A percentile compares a stretch with the other conserved stretches of the same genome.
Evolutionary conservation across 1,140 invertebrate species (phyloP).

Genomic region (Potamilus streckersoni): DNA sequence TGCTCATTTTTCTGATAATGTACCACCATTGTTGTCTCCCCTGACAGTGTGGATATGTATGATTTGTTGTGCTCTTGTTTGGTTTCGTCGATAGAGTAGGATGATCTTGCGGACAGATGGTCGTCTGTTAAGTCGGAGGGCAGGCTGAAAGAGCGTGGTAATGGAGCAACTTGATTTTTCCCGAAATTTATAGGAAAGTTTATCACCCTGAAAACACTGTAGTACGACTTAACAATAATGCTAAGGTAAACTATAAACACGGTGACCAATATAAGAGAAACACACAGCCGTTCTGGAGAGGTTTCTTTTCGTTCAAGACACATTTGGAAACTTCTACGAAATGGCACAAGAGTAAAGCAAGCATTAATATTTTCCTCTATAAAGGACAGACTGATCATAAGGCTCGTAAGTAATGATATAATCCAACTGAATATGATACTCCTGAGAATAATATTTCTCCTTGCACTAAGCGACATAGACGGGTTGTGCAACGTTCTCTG

Average conservation of each 20-base stretch:
- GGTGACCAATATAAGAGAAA: constrained; percentile 31
- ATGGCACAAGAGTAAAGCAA: constrained; percentile 32
- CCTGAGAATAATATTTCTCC: constrained; percentile 39
- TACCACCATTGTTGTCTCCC: constrained; percentile 29
- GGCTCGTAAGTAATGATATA: constrained; percentile 34
- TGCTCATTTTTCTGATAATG: constrained; percentile 44
- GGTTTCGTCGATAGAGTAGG: background rate
- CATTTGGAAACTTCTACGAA: constrained; percentile 29
- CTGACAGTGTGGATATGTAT: background rate
- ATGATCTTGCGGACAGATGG: background rate
- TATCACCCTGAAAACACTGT: constrained; percentile 23
- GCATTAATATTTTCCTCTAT: constrained; percentile 22
- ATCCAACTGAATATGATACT: constrained; percentile 42
- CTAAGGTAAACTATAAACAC: constrained; percentile 21
- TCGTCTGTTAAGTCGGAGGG: constrained; percentile 5
- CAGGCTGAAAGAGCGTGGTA: constrained; percentile 15
- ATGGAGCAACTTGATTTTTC: constrained; percentile 19
- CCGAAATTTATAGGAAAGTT: constrained; percentile 16
- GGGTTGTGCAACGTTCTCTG: constrained; percentile 39
- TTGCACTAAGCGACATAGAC: constrained; percentile 29
- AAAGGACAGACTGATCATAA: constrained; percentile 38
- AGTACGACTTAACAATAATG: constrained; percentile 17
- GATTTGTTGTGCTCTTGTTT: background rate
- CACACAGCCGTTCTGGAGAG: constrained; percentile 18
- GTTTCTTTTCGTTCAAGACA: constrained; percentile 3